Conservation (phyloP, 2,113 vertebrate species). For the Struthio camelus region DNA sequence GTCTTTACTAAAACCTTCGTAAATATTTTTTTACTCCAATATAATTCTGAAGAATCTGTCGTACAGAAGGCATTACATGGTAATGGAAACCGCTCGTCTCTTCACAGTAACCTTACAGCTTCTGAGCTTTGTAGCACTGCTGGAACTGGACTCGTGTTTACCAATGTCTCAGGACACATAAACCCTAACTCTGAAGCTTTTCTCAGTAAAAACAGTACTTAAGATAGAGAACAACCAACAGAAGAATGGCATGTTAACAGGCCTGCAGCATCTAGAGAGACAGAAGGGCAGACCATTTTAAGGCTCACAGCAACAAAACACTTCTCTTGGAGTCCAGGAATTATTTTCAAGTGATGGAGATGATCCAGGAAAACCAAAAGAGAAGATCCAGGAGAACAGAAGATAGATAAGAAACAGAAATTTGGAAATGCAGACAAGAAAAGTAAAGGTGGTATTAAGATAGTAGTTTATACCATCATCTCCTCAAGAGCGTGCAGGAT, state of each 20-base stretch:
- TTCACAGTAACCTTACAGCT: neutral
- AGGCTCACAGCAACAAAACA: neutral
- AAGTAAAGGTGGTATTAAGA: neutral
- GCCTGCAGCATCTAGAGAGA: neutral
- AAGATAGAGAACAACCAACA: neutral
- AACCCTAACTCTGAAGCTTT: neutral
- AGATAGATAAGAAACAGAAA: neutral
- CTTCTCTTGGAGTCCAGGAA: neutral
- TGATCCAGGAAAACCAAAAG: neutral
- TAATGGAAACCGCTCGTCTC: rapidly evolving
- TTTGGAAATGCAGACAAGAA: neutral
- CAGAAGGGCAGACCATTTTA: neutral
- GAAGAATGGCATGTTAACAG: neutral
- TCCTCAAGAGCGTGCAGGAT: neutral
- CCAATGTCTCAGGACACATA: neutral
- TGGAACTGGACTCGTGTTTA: neutral
- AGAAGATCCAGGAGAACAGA: too few relatives aligned
- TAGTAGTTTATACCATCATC: neutral
- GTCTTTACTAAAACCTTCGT: neutral
- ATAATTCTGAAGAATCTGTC: neutral
- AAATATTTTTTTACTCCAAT: neutral
- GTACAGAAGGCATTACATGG: neutral
- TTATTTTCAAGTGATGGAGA: neutral
- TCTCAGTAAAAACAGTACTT: rapidly evolving
- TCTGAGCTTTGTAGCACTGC: neutral